Percentiles rank a stretch among this genome's conserved stretches.
These are phyloP conservation scores for Holothuria leucospilota DNA, from an alignment of 53 echinoderm and acorn worm species.

Conservation along the genomic window DNA sequence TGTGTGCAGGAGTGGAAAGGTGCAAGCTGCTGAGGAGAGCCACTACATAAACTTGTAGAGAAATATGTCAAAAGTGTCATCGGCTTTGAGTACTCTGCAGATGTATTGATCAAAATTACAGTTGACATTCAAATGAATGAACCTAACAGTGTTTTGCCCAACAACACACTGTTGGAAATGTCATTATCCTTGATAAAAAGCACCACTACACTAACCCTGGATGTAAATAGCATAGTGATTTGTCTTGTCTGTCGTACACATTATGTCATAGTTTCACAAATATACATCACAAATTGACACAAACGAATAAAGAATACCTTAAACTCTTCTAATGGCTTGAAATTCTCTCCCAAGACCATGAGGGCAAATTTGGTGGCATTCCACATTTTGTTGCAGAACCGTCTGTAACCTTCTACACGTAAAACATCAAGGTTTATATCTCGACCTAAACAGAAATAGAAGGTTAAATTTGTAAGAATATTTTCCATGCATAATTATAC, in stretches of 20 bases:
- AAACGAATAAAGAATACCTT: slow-evolving; percentile 56
- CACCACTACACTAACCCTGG: neutral
- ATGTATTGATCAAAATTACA: too few relatives aligned
- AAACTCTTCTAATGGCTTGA: slow-evolving; percentile 71
- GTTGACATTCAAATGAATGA: too few relatives aligned
- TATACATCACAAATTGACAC: neutral
- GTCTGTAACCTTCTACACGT: slow-evolving; percentile 91
- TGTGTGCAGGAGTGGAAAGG: too few relatives aligned
- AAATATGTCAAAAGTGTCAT: too few relatives aligned
- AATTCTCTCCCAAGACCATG: slow-evolving; percentile 84
- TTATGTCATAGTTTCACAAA: neutral
- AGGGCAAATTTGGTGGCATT: slow-evolving; percentile 98
- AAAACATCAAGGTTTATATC: slow-evolving; percentile 96
- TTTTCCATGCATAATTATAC: too few relatives aligned
- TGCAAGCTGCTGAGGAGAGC: too few relatives aligned
- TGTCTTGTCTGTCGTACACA: neutral
- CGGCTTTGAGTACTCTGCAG: too few relatives aligned
- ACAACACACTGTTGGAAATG: too few relatives aligned
- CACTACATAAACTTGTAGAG: too few relatives aligned
- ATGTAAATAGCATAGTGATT: neutral
- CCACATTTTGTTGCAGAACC: slow-evolving; percentile 99
- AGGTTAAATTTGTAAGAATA: neutral
- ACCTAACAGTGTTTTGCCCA: too few relatives aligned
- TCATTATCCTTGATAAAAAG: too few relatives aligned
- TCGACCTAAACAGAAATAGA: slow-evolving; percentile 64